Evolutionary conservation across 1,140 invertebrate genomes (phyloP).

Genomic region (Melipona quadrifasciata): DNA sequence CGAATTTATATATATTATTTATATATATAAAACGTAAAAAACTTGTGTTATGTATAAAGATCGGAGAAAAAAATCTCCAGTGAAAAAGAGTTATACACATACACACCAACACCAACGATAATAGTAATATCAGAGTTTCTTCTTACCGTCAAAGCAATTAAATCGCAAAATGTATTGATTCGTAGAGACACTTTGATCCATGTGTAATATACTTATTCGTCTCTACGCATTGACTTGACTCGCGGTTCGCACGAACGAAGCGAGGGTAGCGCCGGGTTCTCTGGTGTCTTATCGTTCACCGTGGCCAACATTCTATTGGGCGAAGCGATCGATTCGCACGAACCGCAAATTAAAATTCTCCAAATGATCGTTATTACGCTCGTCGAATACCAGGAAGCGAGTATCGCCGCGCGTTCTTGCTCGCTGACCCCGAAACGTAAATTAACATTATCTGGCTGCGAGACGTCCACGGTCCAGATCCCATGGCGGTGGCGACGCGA

Average conservation of each 20-base stretch:
- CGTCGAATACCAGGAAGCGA: conserved; percentile 35
- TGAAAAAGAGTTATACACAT: no score
- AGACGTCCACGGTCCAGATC: conserved; percentile 14
- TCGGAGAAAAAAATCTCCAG: no score
- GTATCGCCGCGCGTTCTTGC: conserved; percentile 42
- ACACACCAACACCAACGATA: no score
- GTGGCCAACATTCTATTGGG: neutral
- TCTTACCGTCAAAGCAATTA: neutral
- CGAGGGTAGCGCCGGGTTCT: neutral
- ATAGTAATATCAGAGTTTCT: no score
- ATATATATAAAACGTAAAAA: no score
- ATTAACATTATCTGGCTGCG: conserved; percentile 53
- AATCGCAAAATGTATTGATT: no score
- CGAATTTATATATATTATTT: no score
- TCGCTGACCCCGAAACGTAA: conserved; percentile 51
- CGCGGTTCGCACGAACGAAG: neutral
- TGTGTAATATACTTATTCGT: neutral
- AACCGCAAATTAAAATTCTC: conserved; percentile 46
- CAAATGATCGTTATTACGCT: conserved; percentile 47
- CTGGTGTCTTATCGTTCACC: neutral
- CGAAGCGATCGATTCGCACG: neutral
- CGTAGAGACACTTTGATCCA: neutral
- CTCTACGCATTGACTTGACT: neutral
- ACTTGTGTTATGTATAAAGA: no score
- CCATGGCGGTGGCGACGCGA: neutral